Evolutionary conservation across 2,888 invertebrate species (phyloP).

Genomic region (Heterodera filipjevi): DNA sequence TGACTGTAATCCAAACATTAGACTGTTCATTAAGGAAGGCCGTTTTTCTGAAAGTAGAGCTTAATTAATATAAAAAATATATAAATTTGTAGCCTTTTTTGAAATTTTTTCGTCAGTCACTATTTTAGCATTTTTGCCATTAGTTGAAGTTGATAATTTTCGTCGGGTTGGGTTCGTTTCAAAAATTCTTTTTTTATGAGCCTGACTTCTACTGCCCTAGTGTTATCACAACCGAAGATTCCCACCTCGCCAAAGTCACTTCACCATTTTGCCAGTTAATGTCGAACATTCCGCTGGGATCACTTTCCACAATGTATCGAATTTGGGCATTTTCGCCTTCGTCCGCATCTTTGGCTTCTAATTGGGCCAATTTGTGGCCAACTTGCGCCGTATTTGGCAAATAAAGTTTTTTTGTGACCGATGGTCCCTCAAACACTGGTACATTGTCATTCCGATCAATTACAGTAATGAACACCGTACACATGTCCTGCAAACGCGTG

Average conservation of each 20-base stretch:
- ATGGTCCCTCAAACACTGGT: conserved; percentile 69
- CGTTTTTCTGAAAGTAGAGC: neutral
- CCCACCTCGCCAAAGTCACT: conserved; percentile 45
- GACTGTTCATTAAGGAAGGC: conserved; percentile 1
- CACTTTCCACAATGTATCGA: conserved; percentile 48
- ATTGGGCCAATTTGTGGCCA: conserved; percentile 75
- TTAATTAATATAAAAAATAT: too few relatives aligned
- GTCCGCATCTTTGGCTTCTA: conserved; percentile 53
- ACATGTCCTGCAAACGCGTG: conserved; percentile 22
- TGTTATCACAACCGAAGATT: too few relatives aligned
- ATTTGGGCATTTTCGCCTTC: conserved; percentile 52
- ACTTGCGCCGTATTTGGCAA: conserved; percentile 73
- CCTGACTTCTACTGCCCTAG: too few relatives aligned
- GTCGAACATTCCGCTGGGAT: conserved; percentile 49
- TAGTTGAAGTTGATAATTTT: too few relatives aligned
- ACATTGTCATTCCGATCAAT: conserved; percentile 81
- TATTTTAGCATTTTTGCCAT: too few relatives aligned
- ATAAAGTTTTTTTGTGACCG: conserved; percentile 30
- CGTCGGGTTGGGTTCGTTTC: too few relatives aligned
- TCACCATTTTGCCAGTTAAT: conserved; percentile 51
- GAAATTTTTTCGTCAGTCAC: too few relatives aligned
- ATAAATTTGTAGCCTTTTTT: too few relatives aligned
- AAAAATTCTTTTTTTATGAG: too few relatives aligned
- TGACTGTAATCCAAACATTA: neutral
- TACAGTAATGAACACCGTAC: conserved; percentile 28